Conservation (phyloP, 2,888 invertebrate genomes). For the Cosmia pyralina region DNA sequence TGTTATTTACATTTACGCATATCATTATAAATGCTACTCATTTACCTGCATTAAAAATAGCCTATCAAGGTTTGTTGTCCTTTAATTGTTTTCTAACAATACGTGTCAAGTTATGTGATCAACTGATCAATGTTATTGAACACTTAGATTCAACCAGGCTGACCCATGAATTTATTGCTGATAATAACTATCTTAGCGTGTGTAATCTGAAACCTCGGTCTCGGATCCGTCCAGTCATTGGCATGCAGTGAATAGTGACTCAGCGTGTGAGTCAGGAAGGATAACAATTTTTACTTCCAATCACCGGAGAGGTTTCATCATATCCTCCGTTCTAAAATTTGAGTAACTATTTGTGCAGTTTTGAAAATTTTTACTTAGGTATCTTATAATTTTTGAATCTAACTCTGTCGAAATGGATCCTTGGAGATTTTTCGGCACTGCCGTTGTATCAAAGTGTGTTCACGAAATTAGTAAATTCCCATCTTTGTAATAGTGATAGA, state of each 20-base stretch:
- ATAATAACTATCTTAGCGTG: slow-evolving; percentile 44
- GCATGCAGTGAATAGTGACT: slow-evolving; percentile 75
- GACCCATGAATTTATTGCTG: slow-evolving; percentile 36
- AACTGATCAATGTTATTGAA: slow-evolving; percentile 16
- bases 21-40: slow-evolving; percentile 10
- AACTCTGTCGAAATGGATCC: neutral
- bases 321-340: slow-evolving; percentile 30
- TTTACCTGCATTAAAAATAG: slow-evolving; percentile 17
- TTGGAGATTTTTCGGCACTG: slow-evolving; percentile 2
- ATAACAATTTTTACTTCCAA: slow-evolving; percentile 44
- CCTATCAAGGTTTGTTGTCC: slow-evolving; percentile 12
- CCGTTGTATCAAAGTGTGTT: neutral
- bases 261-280: slow-evolving; percentile 74
- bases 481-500: neutral
- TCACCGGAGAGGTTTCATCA: slow-evolving; percentile 28
- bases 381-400: neutral
- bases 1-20: neutral
- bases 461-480: neutral
- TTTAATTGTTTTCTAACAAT: slow-evolving; percentile 25
- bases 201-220: slow-evolving; percentile 50
- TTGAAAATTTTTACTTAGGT: neutral
- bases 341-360: slow-evolving; percentile 8
- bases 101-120: slow-evolving; percentile 9
- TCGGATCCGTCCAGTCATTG: slow-evolving; percentile 56
- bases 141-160: neutral